A percentile compares a stretch with the other conserved stretches of the same genome.
phyloP scores from a whole-genome alignment of 2,113 vertebrate species.

The Coptodon rendalli region DNA sequence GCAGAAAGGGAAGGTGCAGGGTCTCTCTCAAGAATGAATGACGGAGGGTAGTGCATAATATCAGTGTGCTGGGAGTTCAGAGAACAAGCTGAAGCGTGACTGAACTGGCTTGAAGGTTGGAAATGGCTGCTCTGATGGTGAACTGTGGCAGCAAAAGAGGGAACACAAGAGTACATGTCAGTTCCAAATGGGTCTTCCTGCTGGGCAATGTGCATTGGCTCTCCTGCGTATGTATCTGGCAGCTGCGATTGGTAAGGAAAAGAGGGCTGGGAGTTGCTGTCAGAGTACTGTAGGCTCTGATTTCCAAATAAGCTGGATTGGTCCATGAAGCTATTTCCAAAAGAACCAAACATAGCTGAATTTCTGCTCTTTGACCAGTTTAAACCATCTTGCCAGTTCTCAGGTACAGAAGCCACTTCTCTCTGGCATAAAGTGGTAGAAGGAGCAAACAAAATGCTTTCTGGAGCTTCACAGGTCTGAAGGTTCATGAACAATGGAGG shows the following conservation, averaged over 20 bases:
- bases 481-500: slow-evolving; percentile 30
- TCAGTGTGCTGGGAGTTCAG: slow-evolving; percentile 8
- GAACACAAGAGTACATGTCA: background rate
- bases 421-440: background rate
- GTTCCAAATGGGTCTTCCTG: slow-evolving; percentile 1
- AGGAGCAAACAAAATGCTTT: background rate
- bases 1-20: slow-evolving; percentile 13
- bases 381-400: background rate
- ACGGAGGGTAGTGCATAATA: slow-evolving; percentile 56
- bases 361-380: background rate
- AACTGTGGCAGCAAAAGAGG: background rate
- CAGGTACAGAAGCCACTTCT: background rate
- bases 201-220: background rate
- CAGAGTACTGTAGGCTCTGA: background rate
- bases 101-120: slow-evolving; percentile 33
- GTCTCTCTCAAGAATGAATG: slow-evolving; percentile 57
- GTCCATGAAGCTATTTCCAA: slow-evolving; percentile 23
- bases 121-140: slow-evolving; percentile 2
- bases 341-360: background rate
- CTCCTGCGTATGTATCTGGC: background rate
- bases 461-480: background rate
- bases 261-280: background rate
- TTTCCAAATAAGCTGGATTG: background rate
- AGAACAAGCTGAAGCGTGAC: background rate
- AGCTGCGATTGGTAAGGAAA: background rate